Base-by-base conservation (phyloP, 2,113 vertebrate genomes). In the Zapus hudsonius region DNA sequence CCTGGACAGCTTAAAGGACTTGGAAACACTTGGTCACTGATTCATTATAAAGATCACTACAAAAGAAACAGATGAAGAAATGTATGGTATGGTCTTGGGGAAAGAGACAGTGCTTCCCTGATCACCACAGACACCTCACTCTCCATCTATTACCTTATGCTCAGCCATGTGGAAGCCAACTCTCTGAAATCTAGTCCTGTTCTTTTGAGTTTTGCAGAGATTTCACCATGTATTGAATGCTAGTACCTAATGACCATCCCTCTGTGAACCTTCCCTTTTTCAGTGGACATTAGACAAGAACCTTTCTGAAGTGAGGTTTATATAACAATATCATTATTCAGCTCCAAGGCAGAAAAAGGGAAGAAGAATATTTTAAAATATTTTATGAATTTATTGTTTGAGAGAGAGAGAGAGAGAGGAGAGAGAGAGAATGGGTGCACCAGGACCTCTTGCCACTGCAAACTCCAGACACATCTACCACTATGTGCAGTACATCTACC, bases 71-170 rank as follows among this genome's bases (percentile, higher is more conserved):
- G 13, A 33, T 33, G 36, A 57, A 59, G 29, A 70, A 47, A 25
- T 20, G 11, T 13, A 15, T 57, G 29, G 47, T 12, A 22, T 20
- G 76, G 13, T 12, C 31, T 33, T 31, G 61, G 12, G 11, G 22
- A 33, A 42, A 10, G n/a, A 8, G 20, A 27, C 11, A 5, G 7
- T 38, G 5, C 20, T 59, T 59, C 20, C 20, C 17, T n/a, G 13
- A 4, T 3, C 64, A 57, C 20, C 13, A 20, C 47, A 57, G 25
- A 7, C 5, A 1, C 13, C 63, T 16, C 4, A 40, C 4, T 5
- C 40, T 7, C 12, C 12, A 42, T 5, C 20, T 5, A 27, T 2
- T 11, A 10, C 29, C 5, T 13, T 1, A 4, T 25, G 9, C 1
- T 59, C 36, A 40, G 19, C 20, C 19, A 15, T 23, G 19, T 57